Conservation (phyloP, 1,140 invertebrate genomes). For the Atta colombica region DNA sequence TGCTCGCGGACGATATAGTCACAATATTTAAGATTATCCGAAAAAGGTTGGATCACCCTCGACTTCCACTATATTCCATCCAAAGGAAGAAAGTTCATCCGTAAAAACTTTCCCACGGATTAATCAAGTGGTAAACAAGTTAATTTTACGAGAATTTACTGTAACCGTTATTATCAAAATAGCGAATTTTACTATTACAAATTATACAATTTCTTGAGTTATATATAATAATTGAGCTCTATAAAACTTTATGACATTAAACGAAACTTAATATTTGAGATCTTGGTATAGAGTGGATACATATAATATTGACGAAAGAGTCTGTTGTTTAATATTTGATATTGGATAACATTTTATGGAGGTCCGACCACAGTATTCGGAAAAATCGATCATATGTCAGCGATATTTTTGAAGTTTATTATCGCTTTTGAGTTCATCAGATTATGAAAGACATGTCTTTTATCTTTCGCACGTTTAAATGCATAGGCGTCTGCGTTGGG, state of each 20-base stretch:
- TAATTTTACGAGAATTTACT: not conserved
- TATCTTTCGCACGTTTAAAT: constrained; percentile 23
- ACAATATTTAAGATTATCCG: constrained; percentile 80
- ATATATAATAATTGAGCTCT: not conserved
- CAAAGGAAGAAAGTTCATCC: not conserved
- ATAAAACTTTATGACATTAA: not conserved
- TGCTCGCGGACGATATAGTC: constrained; percentile 61
- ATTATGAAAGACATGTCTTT: constrained; percentile 29
- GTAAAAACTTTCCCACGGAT: constrained; percentile 33
- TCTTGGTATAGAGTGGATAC: not conserved
- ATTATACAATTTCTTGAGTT: not conserved
- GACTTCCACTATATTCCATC: not conserved
- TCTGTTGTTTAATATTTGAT: not conserved
- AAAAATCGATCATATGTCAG: constrained; percentile 9
- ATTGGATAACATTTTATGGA: constrained; percentile 11
- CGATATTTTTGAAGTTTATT: not conserved
- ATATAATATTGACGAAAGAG: constrained; percentile 1
- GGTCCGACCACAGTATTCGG: too few species aligned
- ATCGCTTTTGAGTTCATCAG: constrained; percentile 6
- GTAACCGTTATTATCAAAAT: not conserved
- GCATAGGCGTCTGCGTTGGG: constrained; percentile 1
- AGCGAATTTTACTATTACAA: not conserved
- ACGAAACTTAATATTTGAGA: not conserved
- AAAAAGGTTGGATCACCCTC: constrained; percentile 65
- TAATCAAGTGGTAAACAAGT: not conserved